Conservation (phyloP, 2,113 vertebrate genomes). For the Nycticorax nycticorax region DNA sequence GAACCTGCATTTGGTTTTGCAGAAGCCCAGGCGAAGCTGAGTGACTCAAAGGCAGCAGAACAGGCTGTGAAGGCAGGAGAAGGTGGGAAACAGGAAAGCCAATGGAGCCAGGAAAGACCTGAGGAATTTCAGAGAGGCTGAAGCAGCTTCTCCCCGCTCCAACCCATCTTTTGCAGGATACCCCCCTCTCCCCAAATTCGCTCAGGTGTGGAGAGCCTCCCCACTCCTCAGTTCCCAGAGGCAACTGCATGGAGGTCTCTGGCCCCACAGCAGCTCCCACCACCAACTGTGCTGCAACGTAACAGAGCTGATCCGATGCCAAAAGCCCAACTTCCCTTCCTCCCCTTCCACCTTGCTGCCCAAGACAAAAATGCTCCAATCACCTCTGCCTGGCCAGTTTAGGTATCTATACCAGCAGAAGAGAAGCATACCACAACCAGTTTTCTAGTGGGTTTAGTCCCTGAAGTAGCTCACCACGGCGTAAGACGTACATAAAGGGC, state of each 20-base stretch:
- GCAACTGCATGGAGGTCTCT: background rate
- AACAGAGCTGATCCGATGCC: background rate
- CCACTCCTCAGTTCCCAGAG: background rate
- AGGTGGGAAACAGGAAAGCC: background rate
- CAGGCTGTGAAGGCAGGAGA: background rate
- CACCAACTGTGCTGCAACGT: rapidly evolving
- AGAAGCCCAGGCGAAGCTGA: background rate
- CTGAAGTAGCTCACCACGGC: background rate
- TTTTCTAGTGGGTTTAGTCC: background rate
- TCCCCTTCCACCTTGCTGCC: background rate
- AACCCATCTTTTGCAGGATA: background rate
- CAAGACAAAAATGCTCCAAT: background rate
- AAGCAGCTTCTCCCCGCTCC: background rate
- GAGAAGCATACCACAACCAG: background rate
- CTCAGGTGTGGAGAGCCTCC: rapidly evolving
- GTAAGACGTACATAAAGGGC: background rate
- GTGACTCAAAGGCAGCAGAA: background rate
- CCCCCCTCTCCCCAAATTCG: rapidly evolving
- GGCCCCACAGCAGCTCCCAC: background rate
- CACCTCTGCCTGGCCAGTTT: background rate
- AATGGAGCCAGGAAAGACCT: background rate
- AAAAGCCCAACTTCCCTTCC: background rate
- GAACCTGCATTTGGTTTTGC: background rate
- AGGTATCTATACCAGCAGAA: background rate
- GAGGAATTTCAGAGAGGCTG: background rate